phyloP scores from a whole-genome alignment of 2,797 vertebrate species.

The Helarctos malayanus region DNA sequence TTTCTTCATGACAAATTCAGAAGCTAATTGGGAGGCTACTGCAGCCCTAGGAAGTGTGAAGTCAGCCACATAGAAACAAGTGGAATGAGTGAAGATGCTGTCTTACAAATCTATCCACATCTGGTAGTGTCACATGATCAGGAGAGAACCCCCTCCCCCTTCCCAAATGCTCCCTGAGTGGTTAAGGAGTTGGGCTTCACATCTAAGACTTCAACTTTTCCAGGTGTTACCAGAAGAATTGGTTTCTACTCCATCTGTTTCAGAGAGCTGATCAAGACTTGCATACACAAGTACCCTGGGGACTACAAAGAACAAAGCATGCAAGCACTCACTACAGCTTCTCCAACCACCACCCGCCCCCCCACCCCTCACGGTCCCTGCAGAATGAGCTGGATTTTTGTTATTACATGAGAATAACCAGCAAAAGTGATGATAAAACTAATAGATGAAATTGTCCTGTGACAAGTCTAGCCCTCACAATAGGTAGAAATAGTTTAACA shows the following conservation, averaged over 20 bases:
- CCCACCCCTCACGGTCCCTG: fast-evolving
- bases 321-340: not conserved
- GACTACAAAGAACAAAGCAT: not conserved
- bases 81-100: not conserved
- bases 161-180: not conserved
- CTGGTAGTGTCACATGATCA: not conserved
- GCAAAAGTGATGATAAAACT: not conserved
- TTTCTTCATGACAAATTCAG: not conserved
- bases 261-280: not conserved
- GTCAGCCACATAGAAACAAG: not conserved
- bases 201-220: not conserved
- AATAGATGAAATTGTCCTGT: not conserved
- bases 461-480: not conserved
- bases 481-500: not conserved
- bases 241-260: not conserved
- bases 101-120: not conserved
- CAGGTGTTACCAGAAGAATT: not conserved
- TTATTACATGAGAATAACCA: not conserved
- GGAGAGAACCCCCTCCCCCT: not conserved
- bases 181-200: not conserved
- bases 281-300: not conserved
- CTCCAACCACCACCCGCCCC: not conserved
- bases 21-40: not conserved
- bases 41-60: not conserved
- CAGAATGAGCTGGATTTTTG: not conserved